Evolutionary conservation across 2,113 vertebrate species (phyloP).

Genomic region (Gasterosteus aculeatus): DNA sequence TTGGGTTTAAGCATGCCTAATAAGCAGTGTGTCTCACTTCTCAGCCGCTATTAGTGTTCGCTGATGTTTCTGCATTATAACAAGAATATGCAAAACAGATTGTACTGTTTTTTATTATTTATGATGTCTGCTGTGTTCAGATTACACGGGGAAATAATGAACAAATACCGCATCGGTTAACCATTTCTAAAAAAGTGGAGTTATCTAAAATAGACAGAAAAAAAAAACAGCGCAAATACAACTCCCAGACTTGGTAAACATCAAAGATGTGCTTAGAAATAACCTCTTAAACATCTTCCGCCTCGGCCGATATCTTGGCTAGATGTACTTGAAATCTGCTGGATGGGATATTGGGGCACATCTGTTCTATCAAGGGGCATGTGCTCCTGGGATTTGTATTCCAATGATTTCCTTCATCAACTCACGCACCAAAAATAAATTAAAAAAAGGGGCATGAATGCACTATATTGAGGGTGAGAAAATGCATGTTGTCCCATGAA

Average conservation of each 20-base stretch:
- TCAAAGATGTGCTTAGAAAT: background rate
- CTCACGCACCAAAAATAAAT: background rate
- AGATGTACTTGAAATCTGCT: conserved; percentile 40
- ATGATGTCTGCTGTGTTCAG: conserved; percentile 10
- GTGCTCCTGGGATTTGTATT: conserved; percentile 35
- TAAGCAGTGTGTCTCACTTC: conserved; percentile 56
- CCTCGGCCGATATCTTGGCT: conserved; percentile 33
- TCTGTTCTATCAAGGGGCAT: conserved; percentile 55
- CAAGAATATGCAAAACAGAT: conserved; percentile 18
- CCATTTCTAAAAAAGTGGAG: background rate
- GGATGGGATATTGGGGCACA: conserved; percentile 51
- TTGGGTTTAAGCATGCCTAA: conserved; percentile 57
- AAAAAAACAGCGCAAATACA: background rate
- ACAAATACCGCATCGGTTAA: conserved; percentile 10
- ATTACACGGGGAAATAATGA: conserved; percentile 28
- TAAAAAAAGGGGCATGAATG: background rate
- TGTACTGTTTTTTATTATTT: conserved; percentile 26
- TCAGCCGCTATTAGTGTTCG: conserved; percentile 46
- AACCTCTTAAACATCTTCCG: background rate
- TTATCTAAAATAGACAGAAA: conserved; percentile 10
- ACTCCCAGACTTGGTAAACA: conserved; percentile 23
- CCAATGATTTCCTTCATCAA: conserved; percentile 17
- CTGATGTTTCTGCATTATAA: conserved; percentile 52
- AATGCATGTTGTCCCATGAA: background rate
- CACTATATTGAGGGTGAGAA: background rate